Percentiles rank a stretch among this genome's conserved stretches.
phyloP scores from a whole-genome alignment of 2,888 invertebrate genomes.

The Monochamus alternatus region DNA sequence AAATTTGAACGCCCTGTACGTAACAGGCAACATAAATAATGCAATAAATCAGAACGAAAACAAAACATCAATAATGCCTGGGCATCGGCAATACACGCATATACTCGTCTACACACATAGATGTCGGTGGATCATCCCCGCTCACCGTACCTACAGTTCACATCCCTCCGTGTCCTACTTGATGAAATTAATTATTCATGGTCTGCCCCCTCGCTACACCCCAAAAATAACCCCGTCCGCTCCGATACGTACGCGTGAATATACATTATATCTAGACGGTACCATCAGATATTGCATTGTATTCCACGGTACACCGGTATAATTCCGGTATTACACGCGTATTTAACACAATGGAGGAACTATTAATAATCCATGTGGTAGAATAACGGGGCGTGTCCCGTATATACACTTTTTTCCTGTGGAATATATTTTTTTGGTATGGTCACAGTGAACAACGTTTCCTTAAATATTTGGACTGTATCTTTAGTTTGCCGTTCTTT shows the following conservation, averaged over 20 bases:
- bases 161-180: constrained; percentile 42
- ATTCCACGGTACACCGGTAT: constrained; percentile 10
- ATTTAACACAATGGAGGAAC: constrained; percentile 23
- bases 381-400: background rate
- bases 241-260: constrained; percentile 21
- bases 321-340: constrained; percentile 34
- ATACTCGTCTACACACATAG: background rate
- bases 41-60: constrained; percentile 17
- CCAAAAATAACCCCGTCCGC: constrained; percentile 17
- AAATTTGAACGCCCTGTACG: too few relatives aligned
- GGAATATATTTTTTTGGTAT: background rate
- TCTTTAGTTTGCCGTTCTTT: too few relatives aligned
- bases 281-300: constrained; percentile 28
- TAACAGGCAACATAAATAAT: background rate
- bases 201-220: constrained; percentile 37
- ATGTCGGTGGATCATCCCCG: constrained; percentile 18
- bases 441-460: background rate
- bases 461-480: background rate
- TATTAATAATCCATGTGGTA: constrained; percentile 31
- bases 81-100: background rate
- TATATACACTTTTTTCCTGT: background rate
- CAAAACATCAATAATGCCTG: constrained; percentile 21
- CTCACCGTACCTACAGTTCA: constrained; percentile 23
- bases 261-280: constrained; percentile 28
- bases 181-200: constrained; percentile 53